Base-by-base conservation (phyloP, 2,797 vertebrate genomes). In the Otolemur crassicaudatus region DNA sequence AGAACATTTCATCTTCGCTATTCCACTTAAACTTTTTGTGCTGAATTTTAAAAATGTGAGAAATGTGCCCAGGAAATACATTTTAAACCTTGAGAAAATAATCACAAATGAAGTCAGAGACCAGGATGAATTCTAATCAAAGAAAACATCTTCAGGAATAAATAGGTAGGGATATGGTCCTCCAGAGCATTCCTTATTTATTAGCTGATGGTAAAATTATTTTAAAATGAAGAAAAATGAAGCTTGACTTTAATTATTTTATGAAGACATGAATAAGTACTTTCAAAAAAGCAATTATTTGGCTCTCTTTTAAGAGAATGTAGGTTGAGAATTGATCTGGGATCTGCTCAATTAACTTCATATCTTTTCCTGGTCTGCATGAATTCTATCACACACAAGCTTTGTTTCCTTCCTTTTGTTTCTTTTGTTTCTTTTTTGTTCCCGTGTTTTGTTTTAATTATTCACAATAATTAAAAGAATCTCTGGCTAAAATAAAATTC, bases 151-250 rank as follows among this genome's bases (percentile, higher is more conserved):
- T 17, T 43, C 67, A 25, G 29, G 34, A 53, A 84, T 75, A 96
- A 81, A 80, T 34, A 81, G 12, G 1, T 58, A 94, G 76, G 31
- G 7, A 13, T 73, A 20, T 82, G 7, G 2, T 90, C 43, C 20
- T 89, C 65, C 3, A 58, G 67, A 82, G 7, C 25, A 63, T 88
- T 94, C 12, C 82, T 96, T 46, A 65, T 22, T 79, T 86, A 83
- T 79, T 89, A 83, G 11, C 46, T 43, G 95, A 53, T 43, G 7
- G 43, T 88, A 46, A 97, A 86, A 89, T 88, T 61, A 86, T 90
- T 95, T 97, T 93, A 56, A 97, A 94, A 61, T 77, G 46, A 94
- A 92, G 34, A 83, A 43, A 94, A 94, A 70, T 67, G 7, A 91
- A 95, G 43, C 92, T 91, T 80, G 83, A 63, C 43, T 92, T 85